Base-by-base conservation (phyloP, 2,113 vertebrate species). In the Setophaga petechia region DNA sequence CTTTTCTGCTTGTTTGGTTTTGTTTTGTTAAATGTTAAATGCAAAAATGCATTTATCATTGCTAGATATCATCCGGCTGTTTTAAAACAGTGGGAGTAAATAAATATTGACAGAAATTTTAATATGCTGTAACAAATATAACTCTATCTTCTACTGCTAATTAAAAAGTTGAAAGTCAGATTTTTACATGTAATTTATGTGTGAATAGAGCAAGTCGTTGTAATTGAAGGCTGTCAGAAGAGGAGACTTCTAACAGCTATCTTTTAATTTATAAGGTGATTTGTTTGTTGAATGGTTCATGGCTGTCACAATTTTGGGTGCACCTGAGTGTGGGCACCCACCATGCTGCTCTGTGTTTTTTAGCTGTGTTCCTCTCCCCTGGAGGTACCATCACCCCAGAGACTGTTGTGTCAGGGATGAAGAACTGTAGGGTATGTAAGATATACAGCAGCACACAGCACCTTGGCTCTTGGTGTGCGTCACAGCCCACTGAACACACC, bases 131-230 rank as follows among this genome's bases (percentile, higher is more conserved):
- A 88, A 80, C 52, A 91, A 82, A 67, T 67, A 39, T 3, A 58
- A 57, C 41, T 86, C 23, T 72, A 5, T 88, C 79, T 92, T 94
- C 78, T 52, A 15, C 2, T 3, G 55, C 27, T 95, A 79, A 95
- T 94, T 92, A 93, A 35, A 84, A 84, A 78, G 41, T 78, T 96
- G 65, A 82, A 78, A 95, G 76, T 71, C 44, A 83, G 21, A 41
- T 63, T 89, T 88, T 71, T 68, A n/a, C 3, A 1, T 85, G 55
- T 89, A 63, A 93, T 95, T 92, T 94, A 35, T 67, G 21, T 94
- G 58, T 97, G 72, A 97, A 86, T 87, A 92, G 68, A 84, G 44
- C 41, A 93, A 94, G 61, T 78, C 89, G 89, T 93, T 94, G 87
- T 89, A 95, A 95, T 80, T 94, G 57, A 85, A 92, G 66, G 80